Evolutionary conservation across 1,140 invertebrate genomes (phyloP).

Genomic region (Acromyrmex echinatior): DNA sequence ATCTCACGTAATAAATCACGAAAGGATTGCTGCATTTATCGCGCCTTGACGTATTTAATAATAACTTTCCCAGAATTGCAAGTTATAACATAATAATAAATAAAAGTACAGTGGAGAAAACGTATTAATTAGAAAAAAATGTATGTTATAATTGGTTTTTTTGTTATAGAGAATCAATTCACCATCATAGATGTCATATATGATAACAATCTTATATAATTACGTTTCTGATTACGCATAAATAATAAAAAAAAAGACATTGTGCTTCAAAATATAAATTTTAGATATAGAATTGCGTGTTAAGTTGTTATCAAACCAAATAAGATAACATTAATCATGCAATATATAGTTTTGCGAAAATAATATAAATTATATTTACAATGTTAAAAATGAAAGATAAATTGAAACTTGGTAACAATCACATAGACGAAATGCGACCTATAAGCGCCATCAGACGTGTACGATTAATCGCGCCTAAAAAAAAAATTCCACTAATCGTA

Average conservation of each 20-base stretch:
- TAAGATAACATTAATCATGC: constrained; percentile 20
- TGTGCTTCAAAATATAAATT: neutral
- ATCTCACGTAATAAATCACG: constrained; percentile 49
- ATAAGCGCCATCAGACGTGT: neutral
- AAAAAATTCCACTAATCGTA: constrained; percentile 47
- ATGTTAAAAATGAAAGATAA: constrained; percentile 23
- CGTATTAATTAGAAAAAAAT: neutral
- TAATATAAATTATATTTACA: neutral
- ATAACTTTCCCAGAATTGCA: constrained; percentile 21
- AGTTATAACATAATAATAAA: constrained; percentile 18
- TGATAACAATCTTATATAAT: neutral
- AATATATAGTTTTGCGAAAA: neutral
- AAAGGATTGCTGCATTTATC: constrained; percentile 24
- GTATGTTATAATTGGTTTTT: neutral
- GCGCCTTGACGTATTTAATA: constrained; percentile 8
- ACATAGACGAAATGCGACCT: constrained; percentile 24
- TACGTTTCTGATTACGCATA: neutral
- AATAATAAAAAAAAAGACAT: neutral
- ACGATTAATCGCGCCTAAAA: constrained; percentile 28
- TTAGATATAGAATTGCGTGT: neutral
- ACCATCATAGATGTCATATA: neutral
- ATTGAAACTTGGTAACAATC: constrained; percentile 31
- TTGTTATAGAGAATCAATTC: neutral
- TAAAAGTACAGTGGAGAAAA: neutral
- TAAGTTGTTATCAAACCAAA: no score